Evolutionary conservation across 2,888 invertebrate genomes (phyloP).

Genomic region (Diabrotica balteata): DNA sequence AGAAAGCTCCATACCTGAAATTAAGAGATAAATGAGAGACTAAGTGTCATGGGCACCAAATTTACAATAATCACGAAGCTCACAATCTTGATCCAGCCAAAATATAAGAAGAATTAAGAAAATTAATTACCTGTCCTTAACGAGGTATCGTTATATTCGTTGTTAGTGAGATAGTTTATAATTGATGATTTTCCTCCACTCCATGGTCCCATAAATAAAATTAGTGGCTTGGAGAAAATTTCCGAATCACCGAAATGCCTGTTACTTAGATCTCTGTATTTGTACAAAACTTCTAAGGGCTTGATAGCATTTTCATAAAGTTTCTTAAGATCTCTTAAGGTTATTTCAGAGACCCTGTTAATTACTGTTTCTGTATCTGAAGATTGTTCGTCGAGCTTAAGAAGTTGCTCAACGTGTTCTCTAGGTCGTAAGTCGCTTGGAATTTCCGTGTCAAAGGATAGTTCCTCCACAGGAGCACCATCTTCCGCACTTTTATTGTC

Average conservation of each 20-base stretch:
- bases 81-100: no score
- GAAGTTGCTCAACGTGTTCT: slow-evolving; percentile 79
- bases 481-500: slow-evolving; percentile 32
- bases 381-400: slow-evolving; percentile 80
- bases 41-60: no score
- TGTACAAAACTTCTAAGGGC: slow-evolving; percentile 88
- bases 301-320: slow-evolving; percentile 87
- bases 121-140: slow-evolving; percentile 78
- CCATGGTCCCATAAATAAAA: slow-evolving; percentile 96
- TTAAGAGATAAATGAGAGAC: no score
- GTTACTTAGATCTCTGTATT: slow-evolving; percentile 90
- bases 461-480: slow-evolving; percentile 61
- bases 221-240: slow-evolving; percentile 91
- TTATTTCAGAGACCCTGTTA: slow-evolving; percentile 76
- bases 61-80: no score
- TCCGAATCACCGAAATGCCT: slow-evolving; percentile 93
- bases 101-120: no score
- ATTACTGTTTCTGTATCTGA: slow-evolving; percentile 74
- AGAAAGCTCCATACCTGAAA: no score
- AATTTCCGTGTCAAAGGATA: slow-evolving; percentile 73
- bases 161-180: slow-evolving; percentile 88
- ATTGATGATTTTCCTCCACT: slow-evolving; percentile 95
- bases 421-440: slow-evolving; percentile 80
- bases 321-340: slow-evolving; percentile 84
- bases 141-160: slow-evolving; percentile 83